Conservation (phyloP, 2,797 vertebrate genomes). For the Neostethus bicornis region DNA sequence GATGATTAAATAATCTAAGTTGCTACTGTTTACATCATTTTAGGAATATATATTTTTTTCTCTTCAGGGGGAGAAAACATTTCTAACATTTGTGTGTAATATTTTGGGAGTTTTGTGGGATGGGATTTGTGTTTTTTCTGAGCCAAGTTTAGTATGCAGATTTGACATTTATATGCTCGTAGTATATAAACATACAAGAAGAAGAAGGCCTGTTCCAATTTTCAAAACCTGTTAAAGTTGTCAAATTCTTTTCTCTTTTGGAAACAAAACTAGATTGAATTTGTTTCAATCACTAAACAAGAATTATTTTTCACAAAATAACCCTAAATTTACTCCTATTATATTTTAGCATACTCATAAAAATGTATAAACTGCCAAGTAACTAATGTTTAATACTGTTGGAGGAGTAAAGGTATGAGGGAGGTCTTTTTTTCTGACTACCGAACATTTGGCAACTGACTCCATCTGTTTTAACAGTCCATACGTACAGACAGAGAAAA, state of each 20-base stretch:
- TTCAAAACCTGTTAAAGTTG: not conserved
- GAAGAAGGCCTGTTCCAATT: not conserved
- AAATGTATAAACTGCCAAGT: slow-evolving; percentile 21
- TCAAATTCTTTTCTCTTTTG: not conserved
- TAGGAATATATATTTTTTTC: no score
- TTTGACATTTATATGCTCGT: no score
- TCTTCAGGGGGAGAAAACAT: no score
- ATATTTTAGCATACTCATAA: slow-evolving; percentile 31
- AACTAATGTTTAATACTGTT: slow-evolving; percentile 42
- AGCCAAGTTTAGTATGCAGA: no score
- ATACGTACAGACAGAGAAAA: slow-evolving; percentile 68
- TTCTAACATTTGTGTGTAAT: not conserved
- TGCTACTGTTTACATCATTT: no score
- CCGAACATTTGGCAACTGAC: slow-evolving; percentile 58
- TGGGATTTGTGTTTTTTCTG: no score
- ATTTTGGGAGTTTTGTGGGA: not conserved
- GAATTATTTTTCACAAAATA: not conserved
- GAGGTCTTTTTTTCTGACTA: slow-evolving; percentile 56
- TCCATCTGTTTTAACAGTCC: slow-evolving; percentile 74
- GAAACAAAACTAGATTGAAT: not conserved
- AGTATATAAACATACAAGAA: no score
- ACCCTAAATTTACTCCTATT: slow-evolving; percentile 24
- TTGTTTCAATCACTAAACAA: not conserved
- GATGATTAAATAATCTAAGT: no score
- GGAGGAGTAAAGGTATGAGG: slow-evolving; percentile 40